Evolutionary conservation across 2,113 vertebrate genomes (phyloP), one percentile per base, ranked within the genome.

Genomic region (Nanorana parkeri): DNA sequence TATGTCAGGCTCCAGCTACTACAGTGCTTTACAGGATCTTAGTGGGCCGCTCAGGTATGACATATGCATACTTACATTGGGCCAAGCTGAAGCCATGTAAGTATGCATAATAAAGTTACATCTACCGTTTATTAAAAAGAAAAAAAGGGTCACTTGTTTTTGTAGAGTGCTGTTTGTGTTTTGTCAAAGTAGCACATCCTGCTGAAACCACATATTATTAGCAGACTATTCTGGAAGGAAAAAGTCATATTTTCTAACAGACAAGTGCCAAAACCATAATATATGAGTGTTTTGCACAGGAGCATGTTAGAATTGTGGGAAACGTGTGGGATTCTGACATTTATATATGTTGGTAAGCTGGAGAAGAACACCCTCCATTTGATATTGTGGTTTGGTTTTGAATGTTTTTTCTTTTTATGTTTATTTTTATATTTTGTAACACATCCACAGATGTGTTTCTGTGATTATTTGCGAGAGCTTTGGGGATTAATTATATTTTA

Each of bases 221-320:
- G 28, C 52, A 68, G 28, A 17, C 13, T 24, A 11, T 56, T 41
- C 8, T 32, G 26, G n/a, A 79, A 36, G 28, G 19, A 78, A 47
- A 32, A 36, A 58, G 52, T 13, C 20, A 23, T 75, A 28, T 61
- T 61, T 61, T 61, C 13, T 16, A n/a, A n/a, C n/a, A n/a, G n/a
- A n/a, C n/a, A 54, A 36, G 20, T 56, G 26, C 77, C 65, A 78
- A 68, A 68, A 56, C 65, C 52, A 68, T 68, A 58, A 77, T 10
- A 54, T 77, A 52, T 28, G 58, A 52, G 41, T 64, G 20, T 24
- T 54, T 65, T 65, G 52, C 29, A 73, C 24, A 29, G 69, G 41
- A 47, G 41, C 41, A 47, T 47, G 41, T 47, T 8, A 20, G 19
- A 29, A 51, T 56, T 61, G 72, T 75, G 55, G 72, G 72, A 65